Evolutionary conservation across 2,797 vertebrate species (phyloP).

Genomic region (Halcyon chelicuti): DNA sequence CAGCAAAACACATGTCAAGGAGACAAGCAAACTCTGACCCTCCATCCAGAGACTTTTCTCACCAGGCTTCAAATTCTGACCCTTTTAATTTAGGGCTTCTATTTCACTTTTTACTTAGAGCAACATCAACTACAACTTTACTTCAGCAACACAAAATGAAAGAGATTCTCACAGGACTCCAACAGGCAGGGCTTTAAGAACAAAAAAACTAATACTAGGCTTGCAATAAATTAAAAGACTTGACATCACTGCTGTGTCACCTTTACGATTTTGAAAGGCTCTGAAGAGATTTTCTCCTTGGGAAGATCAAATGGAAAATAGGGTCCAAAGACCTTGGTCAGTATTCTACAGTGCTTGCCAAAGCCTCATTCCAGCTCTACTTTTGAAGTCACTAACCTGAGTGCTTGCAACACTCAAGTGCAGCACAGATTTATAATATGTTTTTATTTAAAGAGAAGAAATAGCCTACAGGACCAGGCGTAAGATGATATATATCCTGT

Average conservation of each 20-base stretch:
- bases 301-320: constrained; percentile 38
- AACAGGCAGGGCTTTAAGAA: neutral
- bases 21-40: neutral
- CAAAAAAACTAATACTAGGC: neutral
- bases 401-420: constrained; percentile 23
- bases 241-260: neutral
- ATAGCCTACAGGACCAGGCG: neutral
- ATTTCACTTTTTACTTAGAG: neutral
- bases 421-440: constrained; percentile 58
- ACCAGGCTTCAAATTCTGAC: neutral
- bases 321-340: neutral
- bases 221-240: constrained; percentile 25
- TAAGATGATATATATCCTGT: constrained; percentile 53
- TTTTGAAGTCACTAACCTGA: constrained; percentile 54
- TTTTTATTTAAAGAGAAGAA: constrained; percentile 64
- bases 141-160: neutral
- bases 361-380: constrained; percentile 25
- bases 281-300: constrained; percentile 23
- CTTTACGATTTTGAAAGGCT: constrained; percentile 14
- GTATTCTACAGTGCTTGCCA: constrained; percentile 26
- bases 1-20: neutral
- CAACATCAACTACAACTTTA: neutral
- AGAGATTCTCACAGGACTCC: neutral
- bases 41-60: neutral
- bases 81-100: neutral